Conservation (phyloP, 2,888 invertebrate species). For the Petrolisthes cinctipes region DNA sequence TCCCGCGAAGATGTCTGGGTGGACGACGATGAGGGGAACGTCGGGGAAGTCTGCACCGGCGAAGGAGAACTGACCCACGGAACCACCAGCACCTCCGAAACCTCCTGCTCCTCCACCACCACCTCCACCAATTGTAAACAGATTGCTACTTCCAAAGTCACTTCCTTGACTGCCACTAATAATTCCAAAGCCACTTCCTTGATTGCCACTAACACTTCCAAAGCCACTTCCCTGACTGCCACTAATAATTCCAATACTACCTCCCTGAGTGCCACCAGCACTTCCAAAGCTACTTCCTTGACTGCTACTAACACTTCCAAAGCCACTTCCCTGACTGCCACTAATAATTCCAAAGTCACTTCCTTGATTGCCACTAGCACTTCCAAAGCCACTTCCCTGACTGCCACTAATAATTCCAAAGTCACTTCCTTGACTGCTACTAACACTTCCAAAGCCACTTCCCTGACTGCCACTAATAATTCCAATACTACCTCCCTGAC, state of each 20-base stretch:
- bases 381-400: conserved; percentile 13
- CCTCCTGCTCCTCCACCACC: conserved; percentile 12
- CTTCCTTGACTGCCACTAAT: not conserved
- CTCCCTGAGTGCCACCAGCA: not conserved
- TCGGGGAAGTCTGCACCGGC: not conserved
- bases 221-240: not conserved
- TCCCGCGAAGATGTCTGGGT: not conserved
- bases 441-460: not conserved
- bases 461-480: no score
- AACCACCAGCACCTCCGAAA: not conserved
- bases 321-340: not conserved
- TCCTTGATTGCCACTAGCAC: not conserved
- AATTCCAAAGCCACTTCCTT: no score
- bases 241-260: not conserved
- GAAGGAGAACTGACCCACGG: not conserved
- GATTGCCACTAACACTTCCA: not conserved
- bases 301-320: not conserved
- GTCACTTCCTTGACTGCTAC: not conserved
- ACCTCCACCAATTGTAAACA: not conserved
- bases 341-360: not conserved
- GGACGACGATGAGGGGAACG: not conserved
- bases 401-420: not conserved
- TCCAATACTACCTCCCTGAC: not conserved
- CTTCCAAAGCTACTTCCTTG: not conserved
- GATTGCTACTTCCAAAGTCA: not conserved